A percentile compares a stretch with the other conserved stretches of the same genome.
Evolutionary conservation across 35 echinoderm and acorn worm species (phyloP).

Genomic region (Apostichopus californicus): DNA sequence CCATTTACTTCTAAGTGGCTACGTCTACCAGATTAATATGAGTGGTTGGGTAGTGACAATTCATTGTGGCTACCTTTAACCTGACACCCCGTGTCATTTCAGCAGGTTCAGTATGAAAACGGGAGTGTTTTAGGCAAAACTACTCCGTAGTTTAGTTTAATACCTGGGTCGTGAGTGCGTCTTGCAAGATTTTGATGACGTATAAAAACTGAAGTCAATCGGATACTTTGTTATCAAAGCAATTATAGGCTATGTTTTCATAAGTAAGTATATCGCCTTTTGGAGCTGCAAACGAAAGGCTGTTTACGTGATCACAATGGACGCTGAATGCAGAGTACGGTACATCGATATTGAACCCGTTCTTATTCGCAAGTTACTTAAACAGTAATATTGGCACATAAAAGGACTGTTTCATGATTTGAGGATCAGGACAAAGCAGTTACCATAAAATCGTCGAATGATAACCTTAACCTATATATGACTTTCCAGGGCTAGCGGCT

Average conservation of each 20-base stretch:
- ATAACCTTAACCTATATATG: too few relatives aligned
- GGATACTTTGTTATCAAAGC: slow-evolving; percentile 35
- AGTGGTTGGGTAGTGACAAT: slow-evolving; percentile 2
- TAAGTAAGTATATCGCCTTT: neutral
- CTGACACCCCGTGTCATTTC: slow-evolving; percentile 4
- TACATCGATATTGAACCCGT: slow-evolving; percentile 3
- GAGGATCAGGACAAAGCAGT: too few relatives aligned
- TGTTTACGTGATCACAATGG: neutral
- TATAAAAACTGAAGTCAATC: neutral
- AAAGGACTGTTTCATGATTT: too few relatives aligned
- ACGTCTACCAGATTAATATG: slow-evolving; percentile 39
- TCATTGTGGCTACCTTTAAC: slow-evolving; percentile 23
- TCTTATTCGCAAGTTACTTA: neutral
- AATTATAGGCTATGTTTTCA: neutral
- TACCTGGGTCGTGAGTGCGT: neutral
- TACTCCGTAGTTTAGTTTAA: neutral
- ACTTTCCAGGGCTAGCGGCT: too few relatives aligned
- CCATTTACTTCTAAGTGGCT: slow-evolving; percentile 50
- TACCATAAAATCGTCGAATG: too few relatives aligned
- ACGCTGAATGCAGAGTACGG: neutral
- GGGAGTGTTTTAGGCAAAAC: neutral
- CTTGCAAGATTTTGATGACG: neutral
- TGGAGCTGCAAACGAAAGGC: neutral
- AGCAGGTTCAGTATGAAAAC: neutral
- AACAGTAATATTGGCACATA: too few relatives aligned